These are phyloP conservation scores for Episyrphus balteatus DNA, from an alignment of 1,140 invertebrate species.

Conservation along the genomic window DNA sequence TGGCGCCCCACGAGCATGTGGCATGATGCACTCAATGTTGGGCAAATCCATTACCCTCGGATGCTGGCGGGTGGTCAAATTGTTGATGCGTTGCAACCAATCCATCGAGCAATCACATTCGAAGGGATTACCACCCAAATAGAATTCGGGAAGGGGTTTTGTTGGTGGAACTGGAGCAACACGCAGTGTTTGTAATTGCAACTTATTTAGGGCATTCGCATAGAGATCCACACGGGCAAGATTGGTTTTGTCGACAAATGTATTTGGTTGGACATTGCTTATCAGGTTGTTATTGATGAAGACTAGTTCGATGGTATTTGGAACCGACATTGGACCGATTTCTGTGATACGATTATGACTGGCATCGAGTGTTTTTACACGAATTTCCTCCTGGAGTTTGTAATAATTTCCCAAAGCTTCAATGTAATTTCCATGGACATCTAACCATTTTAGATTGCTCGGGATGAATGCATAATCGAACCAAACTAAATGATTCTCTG, in stretches of 20 bases:
- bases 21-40: conserved; percentile 73
- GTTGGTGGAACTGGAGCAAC: conserved; percentile 57
- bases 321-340: conserved; percentile 66
- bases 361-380: conserved; percentile 71
- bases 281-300: conserved; percentile 86
- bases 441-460: conserved; percentile 77
- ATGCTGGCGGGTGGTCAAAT: conserved; percentile 68
- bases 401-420: conserved; percentile 78
- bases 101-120: conserved; percentile 88
- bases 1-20: conserved; percentile 56
- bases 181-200: conserved; percentile 69
- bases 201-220: conserved; percentile 68
- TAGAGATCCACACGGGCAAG: conserved; percentile 79
- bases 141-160: conserved; percentile 67
- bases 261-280: conserved; percentile 64
- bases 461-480: conserved; percentile 85
- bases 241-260: conserved; percentile 73
- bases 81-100: conserved; percentile 79
- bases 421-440: conserved; percentile 80
- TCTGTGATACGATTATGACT: conserved; percentile 77
- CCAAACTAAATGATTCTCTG: conserved; percentile 81
- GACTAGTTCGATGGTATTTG: conserved; percentile 77
- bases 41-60: conserved; percentile 78
- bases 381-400: conserved; percentile 64
- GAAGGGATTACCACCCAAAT: conserved; percentile 80